Percentiles rank a stretch among this genome's conserved stretches.
Evolutionary conservation across 2,888 invertebrate genomes (phyloP).

Genomic region (Steromphala cineraria): DNA sequence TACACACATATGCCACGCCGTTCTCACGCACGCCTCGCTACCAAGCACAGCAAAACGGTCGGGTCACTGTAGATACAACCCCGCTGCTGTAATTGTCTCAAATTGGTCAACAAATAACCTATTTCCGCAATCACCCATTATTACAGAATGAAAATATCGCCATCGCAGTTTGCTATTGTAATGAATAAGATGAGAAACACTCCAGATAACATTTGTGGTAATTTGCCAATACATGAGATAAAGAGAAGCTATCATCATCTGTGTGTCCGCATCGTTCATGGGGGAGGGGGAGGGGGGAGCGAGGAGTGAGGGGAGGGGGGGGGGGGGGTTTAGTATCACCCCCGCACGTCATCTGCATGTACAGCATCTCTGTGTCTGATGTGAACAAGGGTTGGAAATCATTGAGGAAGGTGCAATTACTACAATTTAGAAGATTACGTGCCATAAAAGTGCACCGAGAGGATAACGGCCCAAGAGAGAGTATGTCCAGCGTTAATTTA

Average conservation of each 20-base stretch:
- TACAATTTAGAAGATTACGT: no score
- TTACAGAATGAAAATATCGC: conserved; percentile 20
- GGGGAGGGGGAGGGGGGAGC: no score
- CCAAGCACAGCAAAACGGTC: neutral
- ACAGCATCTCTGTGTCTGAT: no score
- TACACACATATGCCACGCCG: neutral
- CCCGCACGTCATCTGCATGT: no score
- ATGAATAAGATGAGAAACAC: conserved; percentile 24
- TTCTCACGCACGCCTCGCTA: neutral
- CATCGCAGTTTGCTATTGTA: conserved; percentile 14
- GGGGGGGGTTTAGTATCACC: no score
- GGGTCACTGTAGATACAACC: neutral
- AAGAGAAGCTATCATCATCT: neutral
- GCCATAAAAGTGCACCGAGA: no score
- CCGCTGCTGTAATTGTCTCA: neutral
- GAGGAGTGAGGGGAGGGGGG: no score
- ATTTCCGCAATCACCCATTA: conserved; percentile 18
- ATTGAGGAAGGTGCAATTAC: no score
- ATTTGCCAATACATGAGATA: neutral
- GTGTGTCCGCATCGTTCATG: no score
- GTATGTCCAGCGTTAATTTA: no score
- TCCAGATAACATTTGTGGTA: conserved; percentile 14
- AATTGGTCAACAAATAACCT: neutral
- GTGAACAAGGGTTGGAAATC: no score
- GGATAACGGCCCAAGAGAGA: no score